Base-by-base conservation (phyloP, 2,113 vertebrate genomes). In the Podarcis cretensis region DNA sequence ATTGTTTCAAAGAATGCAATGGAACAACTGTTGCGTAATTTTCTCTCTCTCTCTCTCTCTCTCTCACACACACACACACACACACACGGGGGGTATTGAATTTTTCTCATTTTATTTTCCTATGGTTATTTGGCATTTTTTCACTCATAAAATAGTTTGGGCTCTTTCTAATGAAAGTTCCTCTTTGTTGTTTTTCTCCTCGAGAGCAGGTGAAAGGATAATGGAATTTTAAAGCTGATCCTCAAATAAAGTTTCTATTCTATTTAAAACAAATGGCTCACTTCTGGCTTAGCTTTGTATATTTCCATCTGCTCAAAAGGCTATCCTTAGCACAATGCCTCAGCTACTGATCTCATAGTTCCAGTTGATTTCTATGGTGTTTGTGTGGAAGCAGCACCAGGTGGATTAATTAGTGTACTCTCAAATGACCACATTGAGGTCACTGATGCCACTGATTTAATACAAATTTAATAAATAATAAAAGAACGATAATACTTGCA, bases 401-500 rank as follows among this genome's bases (percentile, higher is more conserved):
- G 20, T 48, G 13, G 23, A 76, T 23, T 63, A 89, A 57, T 57
- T 95, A 88, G 92, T 92, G 88, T 94, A 90, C 90, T 91, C 91
- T 94, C 89, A 88, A 78, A 86, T 27, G 57, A 30, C 0, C 8
- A 84, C 92, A 92, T 91, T 93, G 92, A 93, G 91, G 89, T 57
- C 82, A 79, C 32, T 18, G 91, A 92, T 93, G 94, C 91, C 91
- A 93, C 92, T 93, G 93, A 94, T 54, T 54, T 54, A 54, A 54
- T 54, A 54, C 48, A 54, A 54, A 54, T 54, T 54, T 54, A 54
- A 54, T 12, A 54, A 54, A 54, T 54, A 54, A 54, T 12, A 54
- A 54, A 54, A 12, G 48, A 54, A 54, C 9, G 10, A 12, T 54
- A 54, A 54, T 3, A 54, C 48, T 54, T 54, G 48, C 89, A 94